Conservation (phyloP, 2,888 invertebrate species). For the Selenia dentaria region DNA sequence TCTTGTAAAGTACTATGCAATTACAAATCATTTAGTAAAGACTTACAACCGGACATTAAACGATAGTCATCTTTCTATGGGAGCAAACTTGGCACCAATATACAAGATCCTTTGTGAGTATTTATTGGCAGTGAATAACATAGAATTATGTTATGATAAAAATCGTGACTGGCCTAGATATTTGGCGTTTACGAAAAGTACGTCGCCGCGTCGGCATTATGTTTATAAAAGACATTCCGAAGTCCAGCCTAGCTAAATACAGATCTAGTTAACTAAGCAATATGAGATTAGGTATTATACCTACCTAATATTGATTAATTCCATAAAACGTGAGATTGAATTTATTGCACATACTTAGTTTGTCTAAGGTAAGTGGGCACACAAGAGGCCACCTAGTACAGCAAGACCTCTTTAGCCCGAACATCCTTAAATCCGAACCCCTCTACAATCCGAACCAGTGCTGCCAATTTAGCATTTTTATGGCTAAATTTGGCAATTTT, state of each 20-base stretch:
- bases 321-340: too few relatives aligned
- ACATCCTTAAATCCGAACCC: too few relatives aligned
- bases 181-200: slow-evolving; percentile 21
- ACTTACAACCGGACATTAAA: slow-evolving; percentile 10
- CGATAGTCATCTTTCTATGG: slow-evolving; percentile 8
- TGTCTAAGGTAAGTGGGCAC: too few relatives aligned
- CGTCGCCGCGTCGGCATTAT: slow-evolving; percentile 4
- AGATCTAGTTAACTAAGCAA: background rate
- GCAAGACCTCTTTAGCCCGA: too few relatives aligned
- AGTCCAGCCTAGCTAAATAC: slow-evolving; percentile 4
- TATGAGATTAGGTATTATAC: too few relatives aligned
- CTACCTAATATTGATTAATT: too few relatives aligned
- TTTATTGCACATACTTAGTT: too few relatives aligned
- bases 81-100: slow-evolving; percentile 18
- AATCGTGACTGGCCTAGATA: slow-evolving; percentile 29
- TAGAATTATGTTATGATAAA: slow-evolving; percentile 17
- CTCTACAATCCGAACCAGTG: too few relatives aligned
- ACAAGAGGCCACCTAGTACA: too few relatives aligned
- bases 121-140: slow-evolving; percentile 24
- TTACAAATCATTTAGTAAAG: slow-evolving; percentile 6
- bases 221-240: slow-evolving; percentile 1
- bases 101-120: slow-evolving; percentile 19
- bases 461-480: too few relatives aligned
- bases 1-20: background rate
- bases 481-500: too few relatives aligned